Evolutionary conservation across 2,113 vertebrate species (phyloP).

Genomic region (Cyprinus carpio): DNA sequence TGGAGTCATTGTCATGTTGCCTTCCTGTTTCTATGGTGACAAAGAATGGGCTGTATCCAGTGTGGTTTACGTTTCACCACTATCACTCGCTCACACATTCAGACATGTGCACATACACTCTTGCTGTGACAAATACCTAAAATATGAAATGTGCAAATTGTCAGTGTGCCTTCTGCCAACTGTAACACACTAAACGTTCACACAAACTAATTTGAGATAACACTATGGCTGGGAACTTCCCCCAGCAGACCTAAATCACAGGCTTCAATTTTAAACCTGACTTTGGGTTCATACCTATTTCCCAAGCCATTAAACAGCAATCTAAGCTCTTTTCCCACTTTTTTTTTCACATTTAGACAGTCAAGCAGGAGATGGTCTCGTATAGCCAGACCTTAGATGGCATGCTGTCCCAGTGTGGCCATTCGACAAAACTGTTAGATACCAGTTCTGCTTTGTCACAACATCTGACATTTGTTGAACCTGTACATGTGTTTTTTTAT

Average conservation of each 20-base stretch:
- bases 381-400: background rate
- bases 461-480: background rate
- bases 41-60: constrained; percentile 63
- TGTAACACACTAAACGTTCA: background rate
- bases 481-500: background rate
- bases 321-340: constrained; percentile 9
- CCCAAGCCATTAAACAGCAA: constrained; percentile 17
- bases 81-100: constrained; percentile 48
- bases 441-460: background rate
- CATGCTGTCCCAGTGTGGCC: background rate
- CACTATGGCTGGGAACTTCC: background rate
- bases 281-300: constrained; percentile 3
- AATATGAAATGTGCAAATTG: constrained; percentile 22
- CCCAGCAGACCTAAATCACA: background rate
- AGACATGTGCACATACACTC: constrained; percentile 13
- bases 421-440: background rate
- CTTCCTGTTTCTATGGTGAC: constrained; percentile 77
- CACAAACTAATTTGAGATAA: constrained; percentile 6
- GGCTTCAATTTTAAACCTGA: constrained; percentile 14
- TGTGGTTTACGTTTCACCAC: constrained; percentile 62
- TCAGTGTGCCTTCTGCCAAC: background rate
- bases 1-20: constrained; percentile 67
- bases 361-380: background rate
- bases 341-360: background rate
- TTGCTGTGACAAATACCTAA: background rate